Percentiles rank a stretch among this genome's conserved stretches.
Conservation (phyloP, 2,797 vertebrate species). For the Spatula clypeata region DNA sequence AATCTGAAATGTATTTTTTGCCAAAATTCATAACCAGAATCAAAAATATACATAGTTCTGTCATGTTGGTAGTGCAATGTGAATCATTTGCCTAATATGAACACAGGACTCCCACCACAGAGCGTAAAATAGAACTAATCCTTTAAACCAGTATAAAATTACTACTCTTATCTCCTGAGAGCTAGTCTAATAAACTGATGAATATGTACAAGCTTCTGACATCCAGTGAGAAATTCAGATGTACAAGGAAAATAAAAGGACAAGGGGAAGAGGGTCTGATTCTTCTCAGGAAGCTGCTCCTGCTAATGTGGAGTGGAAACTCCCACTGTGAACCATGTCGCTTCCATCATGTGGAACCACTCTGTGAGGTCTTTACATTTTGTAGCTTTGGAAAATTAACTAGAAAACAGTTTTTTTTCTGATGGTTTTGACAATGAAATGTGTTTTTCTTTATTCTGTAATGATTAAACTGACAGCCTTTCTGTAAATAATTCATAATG, state of each 20-base stretch:
- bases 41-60: background rate
- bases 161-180: background rate
- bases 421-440: background rate
- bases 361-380: background rate
- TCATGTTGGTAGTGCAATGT: background rate
- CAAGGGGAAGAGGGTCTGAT: background rate
- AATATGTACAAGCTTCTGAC: conserved; percentile 39
- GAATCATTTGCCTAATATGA: background rate
- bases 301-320: conserved; percentile 28
- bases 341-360: background rate
- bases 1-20: background rate
- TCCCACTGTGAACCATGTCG: background rate
- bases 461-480: background rate
- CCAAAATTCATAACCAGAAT: background rate
- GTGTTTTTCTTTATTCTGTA: background rate
- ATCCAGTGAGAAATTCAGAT: conserved; percentile 20
- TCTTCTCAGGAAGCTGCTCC: conserved; percentile 27
- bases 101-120: background rate
- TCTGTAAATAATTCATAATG: background rate
- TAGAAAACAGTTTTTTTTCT: background rate
- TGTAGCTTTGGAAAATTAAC: background rate
- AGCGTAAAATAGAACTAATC: background rate
- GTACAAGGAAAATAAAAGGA: conserved; percentile 12
- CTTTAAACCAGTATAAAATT: conserved; percentile 16
- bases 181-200: conserved; percentile 29